Conservation (phyloP, 2,797 vertebrate species). For the Macrochelys suwanniensis region DNA sequence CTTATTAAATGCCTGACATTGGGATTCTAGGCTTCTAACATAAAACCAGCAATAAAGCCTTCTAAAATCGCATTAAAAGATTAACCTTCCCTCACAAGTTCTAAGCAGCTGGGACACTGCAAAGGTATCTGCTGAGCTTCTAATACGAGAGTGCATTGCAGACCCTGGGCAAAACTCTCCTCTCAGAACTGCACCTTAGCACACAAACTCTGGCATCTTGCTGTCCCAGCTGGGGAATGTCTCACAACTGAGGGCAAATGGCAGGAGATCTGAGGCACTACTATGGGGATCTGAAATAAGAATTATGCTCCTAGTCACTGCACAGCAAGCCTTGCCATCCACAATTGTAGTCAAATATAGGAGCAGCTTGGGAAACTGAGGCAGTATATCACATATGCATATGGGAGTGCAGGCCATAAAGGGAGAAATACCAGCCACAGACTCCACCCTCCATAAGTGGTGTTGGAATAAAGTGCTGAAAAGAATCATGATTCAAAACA, state of each 20-base stretch:
- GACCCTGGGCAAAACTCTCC: conserved; percentile 2
- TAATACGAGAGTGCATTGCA: not conserved
- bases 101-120: conserved; percentile 15
- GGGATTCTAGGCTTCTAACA: conserved; percentile 23
- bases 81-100: conserved; percentile 50
- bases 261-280: not conserved
- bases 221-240: not conserved
- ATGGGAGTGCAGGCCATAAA: not conserved
- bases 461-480: not conserved
- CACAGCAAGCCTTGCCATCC: not conserved
- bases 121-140: conserved; percentile 18
- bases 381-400: not conserved
- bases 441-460: not conserved
- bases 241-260: not conserved
- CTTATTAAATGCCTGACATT: conserved; percentile 34
- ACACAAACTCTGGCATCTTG: not conserved
- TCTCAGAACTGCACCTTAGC: not conserved
- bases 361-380: not conserved
- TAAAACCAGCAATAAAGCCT: conserved; percentile 37
- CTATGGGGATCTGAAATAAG: not conserved
- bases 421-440: not conserved
- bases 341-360: not conserved
- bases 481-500: not conserved
- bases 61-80: conserved; percentile 71
- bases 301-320: not conserved